phyloP scores from a whole-genome alignment of 2,888 invertebrate species.

The Bedellia somnulentella region DNA sequence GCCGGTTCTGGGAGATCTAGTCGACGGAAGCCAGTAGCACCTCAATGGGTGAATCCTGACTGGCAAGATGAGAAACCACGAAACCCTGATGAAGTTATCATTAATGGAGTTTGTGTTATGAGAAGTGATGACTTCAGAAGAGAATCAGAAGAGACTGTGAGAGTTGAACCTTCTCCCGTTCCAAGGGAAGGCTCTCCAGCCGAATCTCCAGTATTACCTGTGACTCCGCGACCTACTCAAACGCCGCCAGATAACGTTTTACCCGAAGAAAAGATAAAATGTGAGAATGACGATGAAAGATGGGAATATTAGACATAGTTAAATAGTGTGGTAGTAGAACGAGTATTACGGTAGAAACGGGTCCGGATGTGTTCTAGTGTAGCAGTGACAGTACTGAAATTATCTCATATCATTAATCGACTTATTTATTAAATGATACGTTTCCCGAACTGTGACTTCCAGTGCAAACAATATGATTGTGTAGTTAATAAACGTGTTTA shows the following conservation, averaged over 20 bases:
- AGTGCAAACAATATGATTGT: conserved; percentile 29
- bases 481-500: conserved; percentile 24
- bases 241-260: conserved; percentile 27
- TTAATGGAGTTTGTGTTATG: conserved; percentile 93
- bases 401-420: conserved; percentile 13
- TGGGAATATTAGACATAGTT: conserved; percentile 58
- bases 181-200: conserved; percentile 46
- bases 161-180: conserved; percentile 76
- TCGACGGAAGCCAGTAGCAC: conserved; percentile 91
- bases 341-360: conserved; percentile 19
- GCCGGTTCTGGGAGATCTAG: conserved; percentile 53
- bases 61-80: conserved; percentile 74
- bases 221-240: conserved; percentile 14
- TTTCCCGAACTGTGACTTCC: conserved; percentile 15
- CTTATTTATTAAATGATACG: conserved; percentile 20
- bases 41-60: conserved; percentile 96
- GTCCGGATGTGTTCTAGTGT: conserved; percentile 16
- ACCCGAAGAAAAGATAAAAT: conserved; percentile 57
- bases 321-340: conserved; percentile 6
- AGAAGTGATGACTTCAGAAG: conserved; percentile 75
- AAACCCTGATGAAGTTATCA: conserved; percentile 77
- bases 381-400: conserved; percentile 15
- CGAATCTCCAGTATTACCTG: conserved; percentile 18
- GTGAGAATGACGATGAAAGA: conserved; percentile 63
- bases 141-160: conserved; percentile 69